Conservation (phyloP, 2,888 invertebrate species). For the Nephrotoma flavescens region DNA sequence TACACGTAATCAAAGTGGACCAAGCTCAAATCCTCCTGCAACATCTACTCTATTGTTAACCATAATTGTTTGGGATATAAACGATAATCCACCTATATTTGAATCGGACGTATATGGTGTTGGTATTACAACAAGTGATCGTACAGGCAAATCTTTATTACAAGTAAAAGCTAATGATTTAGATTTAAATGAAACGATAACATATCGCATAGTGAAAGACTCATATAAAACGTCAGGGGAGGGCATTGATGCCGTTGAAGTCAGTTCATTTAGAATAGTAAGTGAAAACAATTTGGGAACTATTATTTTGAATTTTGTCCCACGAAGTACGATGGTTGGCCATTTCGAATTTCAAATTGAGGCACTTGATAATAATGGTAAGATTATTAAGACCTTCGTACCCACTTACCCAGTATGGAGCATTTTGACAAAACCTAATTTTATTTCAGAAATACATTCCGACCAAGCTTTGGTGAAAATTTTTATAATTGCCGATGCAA, state of each 20-base stretch:
- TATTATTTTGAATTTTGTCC: constrained; percentile 36
- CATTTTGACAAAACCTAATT: background rate
- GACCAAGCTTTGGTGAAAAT: constrained; percentile 37
- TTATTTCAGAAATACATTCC: constrained; percentile 27
- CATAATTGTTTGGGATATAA: constrained; percentile 35
- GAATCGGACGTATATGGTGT: constrained; percentile 33
- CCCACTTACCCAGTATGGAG: background rate
- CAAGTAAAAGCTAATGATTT: constrained; percentile 43
- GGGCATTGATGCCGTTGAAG: constrained; percentile 29
- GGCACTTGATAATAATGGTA: constrained; percentile 39
- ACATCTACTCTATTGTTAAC: constrained; percentile 29
- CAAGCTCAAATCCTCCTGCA: constrained; percentile 20
- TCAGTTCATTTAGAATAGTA: constrained; percentile 27
- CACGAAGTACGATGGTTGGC: constrained; percentile 40
- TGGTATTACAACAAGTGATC: constrained; percentile 36
- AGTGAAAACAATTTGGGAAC: constrained; percentile 33
- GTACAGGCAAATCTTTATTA: constrained; percentile 33
- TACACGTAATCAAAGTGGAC: constrained; percentile 28
- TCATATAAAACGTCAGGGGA: constrained; percentile 32
- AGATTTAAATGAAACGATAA: constrained; percentile 31
- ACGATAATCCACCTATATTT: constrained; percentile 42
- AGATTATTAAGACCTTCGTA: constrained; percentile 15
- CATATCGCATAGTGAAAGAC: constrained; percentile 29
- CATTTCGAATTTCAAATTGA: constrained; percentile 41
- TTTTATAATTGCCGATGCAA: constrained; percentile 40